Evolutionary conservation across 2,113 vertebrate genomes (phyloP).

Genomic region (Fregata magnificens): DNA sequence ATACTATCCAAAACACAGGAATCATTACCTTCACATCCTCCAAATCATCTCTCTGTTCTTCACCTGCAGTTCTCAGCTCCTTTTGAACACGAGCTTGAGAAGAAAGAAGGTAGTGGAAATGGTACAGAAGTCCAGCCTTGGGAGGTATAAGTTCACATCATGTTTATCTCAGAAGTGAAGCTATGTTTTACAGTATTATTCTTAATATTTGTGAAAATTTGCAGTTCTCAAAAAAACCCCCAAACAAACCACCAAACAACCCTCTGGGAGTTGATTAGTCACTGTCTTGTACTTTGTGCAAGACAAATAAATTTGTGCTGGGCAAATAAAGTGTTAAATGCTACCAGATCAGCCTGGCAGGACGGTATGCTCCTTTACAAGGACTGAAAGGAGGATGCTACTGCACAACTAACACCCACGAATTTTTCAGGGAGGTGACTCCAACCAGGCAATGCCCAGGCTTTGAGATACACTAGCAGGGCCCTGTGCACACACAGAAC

Average conservation of each 20-base stretch:
- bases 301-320: not conserved
- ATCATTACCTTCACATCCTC: not conserved
- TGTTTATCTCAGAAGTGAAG: not conserved
- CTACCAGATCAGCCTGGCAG: not conserved
- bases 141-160: not conserved
- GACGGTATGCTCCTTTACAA: not conserved
- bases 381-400: not conserved
- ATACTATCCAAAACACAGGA: not conserved
- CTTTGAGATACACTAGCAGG: not conserved
- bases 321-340: not conserved
- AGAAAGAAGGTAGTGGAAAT: not conserved
- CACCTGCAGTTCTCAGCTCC: not conserved
- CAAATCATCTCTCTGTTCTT: not conserved
- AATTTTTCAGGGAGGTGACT: not conserved
- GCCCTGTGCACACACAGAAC: not conserved
- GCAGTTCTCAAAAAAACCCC: accelerated
- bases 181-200: not conserved
- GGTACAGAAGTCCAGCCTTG: not conserved
- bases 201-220: not conserved
- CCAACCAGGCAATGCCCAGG: not conserved
- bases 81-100: not conserved
- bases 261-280: not conserved
- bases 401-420: not conserved
- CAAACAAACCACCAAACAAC: not conserved
- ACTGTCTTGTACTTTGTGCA: not conserved